phyloP scores from a whole-genome alignment of 1,140 invertebrate species.

The Eciton burchellii region DNA sequence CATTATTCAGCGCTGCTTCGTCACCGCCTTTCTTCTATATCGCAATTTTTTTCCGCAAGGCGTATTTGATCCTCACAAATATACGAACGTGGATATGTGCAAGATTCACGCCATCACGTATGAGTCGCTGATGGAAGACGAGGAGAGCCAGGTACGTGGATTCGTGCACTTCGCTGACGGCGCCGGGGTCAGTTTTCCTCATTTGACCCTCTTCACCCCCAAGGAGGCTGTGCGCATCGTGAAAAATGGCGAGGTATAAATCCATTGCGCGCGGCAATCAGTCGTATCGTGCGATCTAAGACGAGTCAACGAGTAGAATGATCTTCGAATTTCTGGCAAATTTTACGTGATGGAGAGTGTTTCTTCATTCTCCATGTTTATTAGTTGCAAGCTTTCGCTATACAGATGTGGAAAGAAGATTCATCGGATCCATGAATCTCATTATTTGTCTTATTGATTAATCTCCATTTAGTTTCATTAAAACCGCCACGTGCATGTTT shows the following conservation, averaged over 20 bases:
- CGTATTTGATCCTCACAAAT: conserved; percentile 93
- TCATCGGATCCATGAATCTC: not conserved
- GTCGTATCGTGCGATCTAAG: not conserved
- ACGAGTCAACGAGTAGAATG: not conserved
- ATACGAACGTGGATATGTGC: conserved; percentile 92
- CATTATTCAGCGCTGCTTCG: conserved; percentile 13
- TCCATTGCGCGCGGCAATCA: not conserved
- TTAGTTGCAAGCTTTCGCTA: not conserved
- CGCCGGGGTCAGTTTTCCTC: conserved; percentile 90
- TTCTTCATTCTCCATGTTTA: not conserved
- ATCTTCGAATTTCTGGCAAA: not conserved
- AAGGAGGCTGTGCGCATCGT: conserved; percentile 91
- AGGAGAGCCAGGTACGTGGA: conserved; percentile 91
- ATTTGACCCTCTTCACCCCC: conserved; percentile 91
- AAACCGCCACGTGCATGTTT: not conserved
- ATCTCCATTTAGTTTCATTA: not conserved
- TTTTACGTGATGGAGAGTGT: not conserved
- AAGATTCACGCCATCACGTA: conserved; percentile 92
- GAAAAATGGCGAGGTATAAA: conserved; percentile 91
- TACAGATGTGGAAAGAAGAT: not conserved
- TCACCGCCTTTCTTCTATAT: conserved; percentile 11
- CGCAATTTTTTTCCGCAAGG: conserved; percentile 84
- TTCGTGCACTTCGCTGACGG: conserved; percentile 91
- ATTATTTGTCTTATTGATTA: no score
- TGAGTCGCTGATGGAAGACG: conserved; percentile 93